These are phyloP conservation scores for Epinotia ramella DNA, from an alignment of 2,888 invertebrate genomes.

Conservation along the genomic window DNA sequence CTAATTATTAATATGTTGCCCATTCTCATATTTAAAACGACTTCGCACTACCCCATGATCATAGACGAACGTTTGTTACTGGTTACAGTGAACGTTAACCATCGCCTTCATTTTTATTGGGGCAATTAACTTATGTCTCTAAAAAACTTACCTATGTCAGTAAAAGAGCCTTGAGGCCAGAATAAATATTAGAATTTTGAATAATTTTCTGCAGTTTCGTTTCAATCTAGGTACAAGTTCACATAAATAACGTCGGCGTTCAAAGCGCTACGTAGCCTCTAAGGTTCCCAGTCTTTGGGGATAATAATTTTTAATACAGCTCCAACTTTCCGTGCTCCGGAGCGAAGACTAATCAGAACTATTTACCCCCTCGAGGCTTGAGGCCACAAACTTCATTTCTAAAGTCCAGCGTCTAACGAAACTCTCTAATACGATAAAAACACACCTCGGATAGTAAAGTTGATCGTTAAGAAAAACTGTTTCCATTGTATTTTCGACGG, in stretches of 20 bases:
- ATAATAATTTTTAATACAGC: conserved; percentile 44
- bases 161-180: too few species aligned
- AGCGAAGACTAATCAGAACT: conserved; percentile 41
- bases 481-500: neutral
- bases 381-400: conserved; percentile 40
- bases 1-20: too few species aligned
- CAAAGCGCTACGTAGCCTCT: conserved; percentile 15
- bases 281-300: conserved; percentile 30
- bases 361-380: conserved; percentile 37
- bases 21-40: too few species aligned
- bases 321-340: conserved; percentile 27
- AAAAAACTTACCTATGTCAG: too few species aligned
- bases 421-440: conserved; percentile 35
- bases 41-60: too few species aligned
- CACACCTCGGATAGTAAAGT: conserved; percentile 1
- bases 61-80: too few species aligned
- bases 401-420: conserved; percentile 37
- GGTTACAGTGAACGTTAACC: too few species aligned
- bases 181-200: neutral
- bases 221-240: neutral
- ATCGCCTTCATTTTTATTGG: too few species aligned
- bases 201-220: neutral
- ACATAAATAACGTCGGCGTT: neutral
- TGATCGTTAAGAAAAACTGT: neutral
- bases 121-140: too few species aligned